Base-by-base conservation (phyloP, 2,797 vertebrate genomes). In the Margarornis squamiger region DNA sequence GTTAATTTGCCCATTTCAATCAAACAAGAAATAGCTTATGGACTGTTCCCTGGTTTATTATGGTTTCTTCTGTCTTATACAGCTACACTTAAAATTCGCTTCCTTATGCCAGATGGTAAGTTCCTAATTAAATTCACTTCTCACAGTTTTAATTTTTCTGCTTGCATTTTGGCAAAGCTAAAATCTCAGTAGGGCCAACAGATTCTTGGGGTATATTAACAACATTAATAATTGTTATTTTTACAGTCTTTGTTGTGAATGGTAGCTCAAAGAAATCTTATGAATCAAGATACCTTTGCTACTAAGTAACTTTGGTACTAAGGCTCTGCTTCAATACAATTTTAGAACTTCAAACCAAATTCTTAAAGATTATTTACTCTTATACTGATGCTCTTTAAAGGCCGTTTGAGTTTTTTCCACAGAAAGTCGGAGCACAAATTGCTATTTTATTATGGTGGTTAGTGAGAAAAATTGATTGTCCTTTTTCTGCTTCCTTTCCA, bases 51-150 rank as follows among this genome's bases (percentile, higher is more conserved):
- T 61, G 14, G 72, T 41, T 86, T 45, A 65, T 86, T 86, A 43
- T 77, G 61, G 57, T 62, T 93, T 80, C 75, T 93, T 91, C 75
- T 88, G 0, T 90, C 74, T 91, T 93, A 90, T 91, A 80, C 57
- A 34, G 52, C 8, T 19, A 46, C 38, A n/a, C 57, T 77, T 93
- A 78, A 5, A 71, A 88, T 91, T 91, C 82, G 36, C 63, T 86
- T 94, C 16, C 51, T 65, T 88, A 39, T 86, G 51, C 88, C 90
- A 94, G 86, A 90, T 95, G 87, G 72, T 72, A 91, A 68, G 65
- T 86, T 94, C 59, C 81, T 96, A 83, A 93, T 96, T 86, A 93
- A 93, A 91, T 79, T 67, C 38, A 58, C 46, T 94, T 92, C 65
- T 93, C 41, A 27, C 36, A 76, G 87, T 70, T 73, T 68, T 92